A percentile compares a stretch with the other conserved stretches of the same genome.
Evolutionary conservation across 2,113 vertebrate genomes (phyloP).

Genomic region (Todiramphus saurophagus): DNA sequence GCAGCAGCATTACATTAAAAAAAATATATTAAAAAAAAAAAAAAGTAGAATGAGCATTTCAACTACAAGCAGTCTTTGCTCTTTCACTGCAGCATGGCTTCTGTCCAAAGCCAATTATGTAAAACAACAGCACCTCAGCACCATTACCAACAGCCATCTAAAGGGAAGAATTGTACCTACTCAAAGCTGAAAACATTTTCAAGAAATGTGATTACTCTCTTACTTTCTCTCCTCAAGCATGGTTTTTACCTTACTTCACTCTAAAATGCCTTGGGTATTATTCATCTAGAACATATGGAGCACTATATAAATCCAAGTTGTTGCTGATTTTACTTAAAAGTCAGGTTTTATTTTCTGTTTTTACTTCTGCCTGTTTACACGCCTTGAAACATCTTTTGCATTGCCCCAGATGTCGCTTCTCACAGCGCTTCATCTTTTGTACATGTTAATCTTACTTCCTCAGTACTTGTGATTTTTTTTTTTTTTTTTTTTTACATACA

Average conservation of each 20-base stretch:
- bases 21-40: background rate
- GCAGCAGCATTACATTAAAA: background rate
- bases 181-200: constrained; percentile 67
- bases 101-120: constrained; percentile 70
- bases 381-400: constrained; percentile 58
- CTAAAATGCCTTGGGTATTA: constrained; percentile 56
- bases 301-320: constrained; percentile 72
- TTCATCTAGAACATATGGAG: constrained; percentile 69
- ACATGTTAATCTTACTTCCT: constrained; percentile 37
- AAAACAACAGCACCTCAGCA: constrained; percentile 63
- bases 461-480: constrained; percentile 9
- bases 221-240: constrained; percentile 1
- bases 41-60: background rate
- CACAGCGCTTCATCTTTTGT: constrained; percentile 12
- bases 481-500: background rate
- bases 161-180: constrained; percentile 61
- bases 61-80: constrained; percentile 36
- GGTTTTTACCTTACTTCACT: constrained; percentile 58
- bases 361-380: constrained; percentile 68
- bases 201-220: constrained; percentile 69
- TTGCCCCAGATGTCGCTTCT: constrained; percentile 43
- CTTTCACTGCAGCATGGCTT: constrained; percentile 62
- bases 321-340: constrained; percentile 77
- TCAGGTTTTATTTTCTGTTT: constrained; percentile 74
- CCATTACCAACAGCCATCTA: constrained; percentile 47